phyloP scores from a whole-genome alignment of 2,888 invertebrate species.

The Nebria brevicollis region DNA sequence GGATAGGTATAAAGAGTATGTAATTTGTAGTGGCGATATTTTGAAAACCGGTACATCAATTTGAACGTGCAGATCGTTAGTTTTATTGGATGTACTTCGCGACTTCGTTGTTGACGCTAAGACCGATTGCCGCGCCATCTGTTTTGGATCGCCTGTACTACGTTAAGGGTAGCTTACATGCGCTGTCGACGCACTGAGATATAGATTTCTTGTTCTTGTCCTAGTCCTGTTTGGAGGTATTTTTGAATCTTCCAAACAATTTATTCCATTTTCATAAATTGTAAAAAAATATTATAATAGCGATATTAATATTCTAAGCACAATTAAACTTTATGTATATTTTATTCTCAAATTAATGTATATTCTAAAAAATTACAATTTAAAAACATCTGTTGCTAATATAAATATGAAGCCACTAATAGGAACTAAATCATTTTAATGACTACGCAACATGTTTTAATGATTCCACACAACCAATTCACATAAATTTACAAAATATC shows the following conservation, averaged over 20 bases:
- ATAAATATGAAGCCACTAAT: too few relatives aligned
- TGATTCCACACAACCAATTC: neutral
- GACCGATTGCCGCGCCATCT: constrained; percentile 34
- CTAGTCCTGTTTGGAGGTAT: constrained; percentile 2
- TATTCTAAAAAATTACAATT: too few relatives aligned
- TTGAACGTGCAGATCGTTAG: constrained; percentile 42
- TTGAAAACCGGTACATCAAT: constrained; percentile 42
- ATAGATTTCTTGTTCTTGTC: neutral
- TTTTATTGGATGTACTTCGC: constrained; percentile 38
- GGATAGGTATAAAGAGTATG: constrained; percentile 26
- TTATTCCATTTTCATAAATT: neutral
- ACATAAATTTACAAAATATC: neutral
- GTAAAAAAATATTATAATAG: too few relatives aligned
- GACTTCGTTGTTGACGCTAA: constrained; percentile 10
- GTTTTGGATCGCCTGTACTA: constrained; percentile 14
- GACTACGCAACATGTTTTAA: neutral
- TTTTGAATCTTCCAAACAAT: neutral
- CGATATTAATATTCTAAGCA: too few relatives aligned
- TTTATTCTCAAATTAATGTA: too few relatives aligned
- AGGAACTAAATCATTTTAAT: neutral
- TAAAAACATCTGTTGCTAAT: too few relatives aligned
- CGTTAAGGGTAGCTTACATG: constrained; percentile 23
- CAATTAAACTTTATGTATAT: too few relatives aligned
- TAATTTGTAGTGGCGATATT: constrained; percentile 42
- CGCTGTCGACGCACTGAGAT: constrained; percentile 21